These are phyloP conservation scores for Cyanistes caeruleus DNA, from an alignment of 2,113 vertebrate genomes.

Conservation along the genomic window DNA sequence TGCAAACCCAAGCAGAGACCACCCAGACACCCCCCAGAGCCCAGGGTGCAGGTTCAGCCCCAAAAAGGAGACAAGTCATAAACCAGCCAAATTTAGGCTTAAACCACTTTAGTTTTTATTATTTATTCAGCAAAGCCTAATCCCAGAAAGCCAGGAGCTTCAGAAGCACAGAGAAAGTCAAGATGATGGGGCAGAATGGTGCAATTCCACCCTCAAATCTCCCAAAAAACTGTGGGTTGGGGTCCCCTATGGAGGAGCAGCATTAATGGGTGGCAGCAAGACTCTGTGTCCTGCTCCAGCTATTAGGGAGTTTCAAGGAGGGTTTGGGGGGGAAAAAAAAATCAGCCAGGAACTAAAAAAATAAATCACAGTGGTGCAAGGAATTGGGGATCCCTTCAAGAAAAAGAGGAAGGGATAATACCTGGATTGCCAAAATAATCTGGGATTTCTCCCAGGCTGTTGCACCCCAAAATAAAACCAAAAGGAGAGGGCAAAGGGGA, in stretches of 20 bases:
- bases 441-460: not conserved
- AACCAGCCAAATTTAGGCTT: not conserved
- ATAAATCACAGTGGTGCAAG: fast-evolving
- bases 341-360: fast-evolving
- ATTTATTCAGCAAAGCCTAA: not conserved
- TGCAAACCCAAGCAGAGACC: not conserved
- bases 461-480: not conserved
- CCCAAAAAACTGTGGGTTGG: fast-evolving
- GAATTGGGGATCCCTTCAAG: fast-evolving
- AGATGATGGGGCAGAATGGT: not conserved
- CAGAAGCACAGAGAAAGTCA: fast-evolving
- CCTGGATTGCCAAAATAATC: not conserved
- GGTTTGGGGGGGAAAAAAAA: not conserved
- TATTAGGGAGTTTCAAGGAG: not conserved
- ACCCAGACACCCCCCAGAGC: not conserved
- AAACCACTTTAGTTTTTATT: not conserved
- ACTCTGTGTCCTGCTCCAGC: not conserved
- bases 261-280: fast-evolving
- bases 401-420: not conserved
- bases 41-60: fast-evolving
- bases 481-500: fast-evolving
- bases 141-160: fast-evolving
- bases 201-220: fast-evolving
- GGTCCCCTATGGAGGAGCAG: fast-evolving
- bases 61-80: not conserved